A percentile compares a stretch with the other conserved stretches of the same genome.
These are phyloP conservation scores for Drosophila trapezifrons DNA, from an alignment of 1,140 invertebrate species.

Conservation along the genomic window DNA sequence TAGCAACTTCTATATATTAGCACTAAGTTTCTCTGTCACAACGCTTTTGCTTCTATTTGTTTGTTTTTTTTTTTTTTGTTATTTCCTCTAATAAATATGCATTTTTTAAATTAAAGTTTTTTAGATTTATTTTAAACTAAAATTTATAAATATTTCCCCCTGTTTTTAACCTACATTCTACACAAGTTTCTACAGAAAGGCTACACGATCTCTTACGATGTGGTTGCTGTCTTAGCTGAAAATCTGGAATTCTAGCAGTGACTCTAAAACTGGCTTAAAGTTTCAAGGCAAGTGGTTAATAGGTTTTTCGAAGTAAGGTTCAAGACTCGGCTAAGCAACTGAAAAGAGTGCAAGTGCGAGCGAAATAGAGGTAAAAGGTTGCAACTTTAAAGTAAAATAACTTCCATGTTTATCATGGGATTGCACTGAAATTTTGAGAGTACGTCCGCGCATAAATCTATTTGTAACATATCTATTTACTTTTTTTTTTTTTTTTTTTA, in stretches of 20 bases:
- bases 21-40: not conserved
- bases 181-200: not conserved
- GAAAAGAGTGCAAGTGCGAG: too few species aligned
- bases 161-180: not conserved
- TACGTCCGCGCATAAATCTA: too few species aligned
- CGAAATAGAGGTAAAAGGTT: too few species aligned
- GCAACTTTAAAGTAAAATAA: too few species aligned
- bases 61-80: conserved; percentile 18
- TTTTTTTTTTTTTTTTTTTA: too few species aligned
- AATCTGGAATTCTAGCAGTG: not conserved
- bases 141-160: too few species aligned
- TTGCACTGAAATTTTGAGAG: too few species aligned
- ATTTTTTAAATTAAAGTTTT: not conserved
- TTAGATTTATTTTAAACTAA: too few species aligned
- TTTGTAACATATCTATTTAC: too few species aligned
- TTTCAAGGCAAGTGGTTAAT: not conserved
- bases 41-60: not conserved
- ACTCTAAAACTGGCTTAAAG: conserved; percentile 15
- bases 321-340: too few species aligned
- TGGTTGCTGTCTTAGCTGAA: conserved; percentile 3
- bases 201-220: not conserved
- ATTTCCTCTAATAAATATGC: conserved; percentile 14
- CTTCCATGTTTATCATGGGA: too few species aligned
- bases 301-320: too few species aligned
- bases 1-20: conserved; percentile 8